Conservation (phyloP, 2,888 invertebrate genomes). For the Coecobrya sp. region DNA sequence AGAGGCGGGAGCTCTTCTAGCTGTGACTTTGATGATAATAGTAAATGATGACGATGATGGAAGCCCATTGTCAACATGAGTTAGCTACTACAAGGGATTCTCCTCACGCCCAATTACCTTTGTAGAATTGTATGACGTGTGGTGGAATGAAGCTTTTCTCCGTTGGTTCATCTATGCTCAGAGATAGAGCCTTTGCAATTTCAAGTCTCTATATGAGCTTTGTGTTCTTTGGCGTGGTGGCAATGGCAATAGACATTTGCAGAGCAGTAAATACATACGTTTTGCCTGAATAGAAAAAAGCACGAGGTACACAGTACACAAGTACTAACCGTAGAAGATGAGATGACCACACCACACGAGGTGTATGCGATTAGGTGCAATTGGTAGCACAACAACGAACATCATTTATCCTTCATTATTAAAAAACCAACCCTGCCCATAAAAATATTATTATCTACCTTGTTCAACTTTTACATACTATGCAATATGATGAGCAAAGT, state of each 20-base stretch:
- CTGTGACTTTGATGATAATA: slow-evolving; percentile 79
- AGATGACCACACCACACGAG: slow-evolving; percentile 66
- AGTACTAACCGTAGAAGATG: slow-evolving; percentile 45
- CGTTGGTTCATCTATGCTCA: not conserved
- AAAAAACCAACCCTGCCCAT: slow-evolving; percentile 66
- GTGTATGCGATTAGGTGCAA: slow-evolving; percentile 12
- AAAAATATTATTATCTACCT: slow-evolving; percentile 58
- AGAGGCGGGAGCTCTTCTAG: slow-evolving; percentile 73
- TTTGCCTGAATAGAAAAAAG: slow-evolving; percentile 36
- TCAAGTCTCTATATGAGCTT: not conserved
- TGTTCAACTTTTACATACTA: not conserved
- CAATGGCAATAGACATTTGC: not conserved
- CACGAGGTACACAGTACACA: not conserved
- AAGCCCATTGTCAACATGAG: slow-evolving; percentile 76
- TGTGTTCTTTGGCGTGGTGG: slow-evolving; percentile 45
- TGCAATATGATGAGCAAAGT: slow-evolving; percentile 14
- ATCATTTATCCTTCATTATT: slow-evolving; percentile 73
- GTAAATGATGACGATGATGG: slow-evolving; percentile 75
- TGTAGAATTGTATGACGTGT: slow-evolving; percentile 52
- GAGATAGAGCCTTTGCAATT: slow-evolving; percentile 23
- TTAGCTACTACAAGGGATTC: slow-evolving; percentile 76
- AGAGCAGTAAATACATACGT: not conserved
- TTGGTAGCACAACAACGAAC: slow-evolving; percentile 45
- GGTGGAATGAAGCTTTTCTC: slow-evolving; percentile 46
- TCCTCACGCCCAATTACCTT: slow-evolving; percentile 79